These are phyloP conservation scores for Caenorhabditis doughertyi DNA, from an alignment of 2,888 invertebrate species.

Conservation along the genomic window DNA sequence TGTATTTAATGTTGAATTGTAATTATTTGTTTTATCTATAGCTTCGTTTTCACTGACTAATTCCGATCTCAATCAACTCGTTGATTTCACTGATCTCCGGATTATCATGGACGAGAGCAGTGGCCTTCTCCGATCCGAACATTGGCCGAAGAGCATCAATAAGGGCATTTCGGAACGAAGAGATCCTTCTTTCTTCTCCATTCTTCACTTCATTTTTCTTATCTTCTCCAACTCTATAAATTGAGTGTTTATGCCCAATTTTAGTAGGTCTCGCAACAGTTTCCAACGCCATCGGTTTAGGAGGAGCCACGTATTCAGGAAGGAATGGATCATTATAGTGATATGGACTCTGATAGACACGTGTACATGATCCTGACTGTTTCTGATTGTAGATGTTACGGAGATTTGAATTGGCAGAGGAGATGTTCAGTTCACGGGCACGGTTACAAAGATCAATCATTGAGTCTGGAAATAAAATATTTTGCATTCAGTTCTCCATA, in stretches of 20 bases:
- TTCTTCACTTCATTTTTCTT: not conserved
- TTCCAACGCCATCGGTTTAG: constrained; percentile 36
- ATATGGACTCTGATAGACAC: constrained; percentile 39
- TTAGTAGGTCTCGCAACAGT: constrained; percentile 17
- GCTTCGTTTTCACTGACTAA: constrained; percentile 9
- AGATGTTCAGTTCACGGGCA: constrained; percentile 44
- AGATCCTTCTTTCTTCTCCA: constrained; percentile 5
- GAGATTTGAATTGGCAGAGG: constrained; percentile 5
- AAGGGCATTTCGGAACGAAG: constrained; percentile 21
- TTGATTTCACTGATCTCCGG: constrained; percentile 44
- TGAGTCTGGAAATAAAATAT: constrained; percentile 37
- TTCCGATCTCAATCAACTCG: constrained; percentile 42
- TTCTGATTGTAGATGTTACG: constrained; percentile 3
- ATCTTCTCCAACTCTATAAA: constrained; percentile 55
- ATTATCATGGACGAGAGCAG: constrained; percentile 12
- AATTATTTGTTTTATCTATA: not conserved
- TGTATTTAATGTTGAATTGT: not conserved
- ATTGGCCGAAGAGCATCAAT: constrained; percentile 47
- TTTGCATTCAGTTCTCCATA: too few relatives aligned
- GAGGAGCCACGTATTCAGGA: constrained; percentile 62
- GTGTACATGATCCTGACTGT: not conserved
- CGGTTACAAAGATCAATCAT: constrained; percentile 49
- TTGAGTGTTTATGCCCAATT: constrained; percentile 59
- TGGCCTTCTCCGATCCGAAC: constrained; percentile 45
- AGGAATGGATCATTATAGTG: constrained; percentile 57